These are phyloP conservation scores for Drosophila gaucha DNA, from an alignment of 2,888 invertebrate species.

Conservation along the genomic window DNA sequence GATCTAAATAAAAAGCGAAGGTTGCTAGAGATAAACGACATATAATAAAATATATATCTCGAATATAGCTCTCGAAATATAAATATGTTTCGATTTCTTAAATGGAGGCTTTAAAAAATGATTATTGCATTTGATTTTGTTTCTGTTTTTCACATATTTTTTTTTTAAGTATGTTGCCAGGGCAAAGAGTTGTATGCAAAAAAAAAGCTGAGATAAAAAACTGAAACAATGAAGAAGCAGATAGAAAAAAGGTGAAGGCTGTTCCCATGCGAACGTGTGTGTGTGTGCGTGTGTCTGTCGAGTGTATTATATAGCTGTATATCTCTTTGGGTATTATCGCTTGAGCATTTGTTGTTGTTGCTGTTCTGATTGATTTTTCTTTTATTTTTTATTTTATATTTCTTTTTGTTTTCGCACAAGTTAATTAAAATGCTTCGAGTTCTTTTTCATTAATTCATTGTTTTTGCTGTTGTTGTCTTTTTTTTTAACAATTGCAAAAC, in stretches of 20 bases:
- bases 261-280: conserved; percentile 14
- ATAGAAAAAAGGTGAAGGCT: conserved; percentile 46
- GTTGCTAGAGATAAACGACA: conserved; percentile 7
- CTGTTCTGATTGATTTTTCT: conserved; percentile 34
- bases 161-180: conserved; percentile 18
- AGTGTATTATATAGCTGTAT: conserved; percentile 18
- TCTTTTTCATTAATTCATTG: conserved; percentile 39
- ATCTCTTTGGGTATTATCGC: conserved; percentile 24
- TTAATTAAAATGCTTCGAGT: conserved; percentile 68
- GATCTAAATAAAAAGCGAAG: conserved; percentile 43
- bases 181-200: conserved; percentile 7
- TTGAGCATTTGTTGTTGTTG: conserved; percentile 25
- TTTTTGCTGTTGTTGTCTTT: conserved; percentile 27
- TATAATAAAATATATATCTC: conserved; percentile 5
- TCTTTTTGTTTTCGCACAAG: conserved; percentile 43
- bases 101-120: not conserved
- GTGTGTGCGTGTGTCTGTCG: not conserved
- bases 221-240: conserved; percentile 23
- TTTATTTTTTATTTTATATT: conserved; percentile 16
- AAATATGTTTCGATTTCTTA: conserved; percentile 9
- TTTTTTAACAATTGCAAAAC: conserved; percentile 65
- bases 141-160: not conserved
- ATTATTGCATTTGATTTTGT: not conserved
- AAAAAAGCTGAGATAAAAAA: conserved; percentile 17
- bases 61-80: not conserved